Evolutionary conservation across 2,797 vertebrate genomes (phyloP).

Genomic region (Alosa sapidissima): DNA sequence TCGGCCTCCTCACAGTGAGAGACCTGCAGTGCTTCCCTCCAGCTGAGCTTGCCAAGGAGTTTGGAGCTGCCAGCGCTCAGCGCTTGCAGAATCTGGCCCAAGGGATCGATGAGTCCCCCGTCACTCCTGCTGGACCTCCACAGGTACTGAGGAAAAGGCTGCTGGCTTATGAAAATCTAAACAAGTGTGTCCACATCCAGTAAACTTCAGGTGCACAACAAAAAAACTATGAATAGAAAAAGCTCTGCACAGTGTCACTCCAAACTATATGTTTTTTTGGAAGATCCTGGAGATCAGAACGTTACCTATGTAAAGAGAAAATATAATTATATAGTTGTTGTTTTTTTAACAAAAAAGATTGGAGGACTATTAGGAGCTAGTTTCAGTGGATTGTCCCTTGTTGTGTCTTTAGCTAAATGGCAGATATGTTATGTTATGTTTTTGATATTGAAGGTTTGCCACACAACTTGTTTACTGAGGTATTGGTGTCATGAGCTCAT

Average conservation of each 20-base stretch:
- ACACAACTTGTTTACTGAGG: conserved; percentile 20
- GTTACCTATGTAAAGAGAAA: too few species aligned
- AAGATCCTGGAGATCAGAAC: too few species aligned
- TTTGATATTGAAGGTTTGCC: neutral
- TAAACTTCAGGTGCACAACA: too few species aligned
- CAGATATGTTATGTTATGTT: neutral
- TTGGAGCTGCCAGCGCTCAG: conserved; percentile 74
- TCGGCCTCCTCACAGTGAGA: conserved; percentile 74
- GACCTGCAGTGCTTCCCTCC: conserved; percentile 79
- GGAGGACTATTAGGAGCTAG: too few species aligned
- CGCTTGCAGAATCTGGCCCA: conserved; percentile 80
- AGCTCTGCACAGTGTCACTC: neutral
- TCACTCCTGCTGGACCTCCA: conserved; percentile 80
- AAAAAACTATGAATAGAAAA: neutral
- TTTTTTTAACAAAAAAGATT: too few species aligned
- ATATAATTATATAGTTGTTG: too few species aligned
- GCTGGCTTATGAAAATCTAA: too few species aligned
- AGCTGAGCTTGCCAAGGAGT: conserved; percentile 72
- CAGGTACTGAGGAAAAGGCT: conserved; percentile 73
- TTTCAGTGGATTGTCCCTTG: neutral
- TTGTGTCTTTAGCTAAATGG: too few species aligned
- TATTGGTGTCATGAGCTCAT: neutral
- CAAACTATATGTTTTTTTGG: too few species aligned
- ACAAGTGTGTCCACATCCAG: too few species aligned
- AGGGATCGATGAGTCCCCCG: conserved; percentile 81